These are phyloP conservation scores for Pecten maximus DNA, from an alignment of 2,888 invertebrate species.

Conservation along the genomic window DNA sequence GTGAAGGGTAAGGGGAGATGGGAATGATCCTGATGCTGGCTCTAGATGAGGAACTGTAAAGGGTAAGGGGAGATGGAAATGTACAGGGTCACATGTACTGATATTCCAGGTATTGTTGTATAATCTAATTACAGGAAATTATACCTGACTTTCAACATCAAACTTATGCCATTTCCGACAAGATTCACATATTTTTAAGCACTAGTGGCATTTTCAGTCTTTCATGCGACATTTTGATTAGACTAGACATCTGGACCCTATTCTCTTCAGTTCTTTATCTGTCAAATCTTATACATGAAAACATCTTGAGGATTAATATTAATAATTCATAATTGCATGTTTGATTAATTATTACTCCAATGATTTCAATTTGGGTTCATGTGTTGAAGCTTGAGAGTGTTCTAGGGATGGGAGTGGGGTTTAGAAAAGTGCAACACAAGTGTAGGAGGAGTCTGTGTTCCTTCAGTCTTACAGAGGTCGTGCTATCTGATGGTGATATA, in stretches of 20 bases:
- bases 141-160: not conserved
- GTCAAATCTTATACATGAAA: too few species aligned
- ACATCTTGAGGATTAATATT: too few species aligned
- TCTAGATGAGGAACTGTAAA: not conserved
- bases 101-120: not conserved
- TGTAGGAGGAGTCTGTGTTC: not conserved
- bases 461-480: not conserved
- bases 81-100: not conserved
- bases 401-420: not conserved
- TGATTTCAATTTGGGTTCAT: not conserved
- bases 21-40: not conserved
- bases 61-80: not conserved
- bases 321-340: too few species aligned
- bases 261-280: too few species aligned
- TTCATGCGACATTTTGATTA: not conserved
- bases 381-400: not conserved
- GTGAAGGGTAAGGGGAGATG: not conserved
- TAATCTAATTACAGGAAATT: not conserved
- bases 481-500: not conserved
- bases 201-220: not conserved
- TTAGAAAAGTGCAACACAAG: not conserved
- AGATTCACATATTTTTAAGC: not conserved
- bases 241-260: too few species aligned
- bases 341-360: not conserved
- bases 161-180: not conserved